These are phyloP conservation scores for Eumaeus atala DNA, from an alignment of 1,140 invertebrate species.

Conservation along the genomic window DNA sequence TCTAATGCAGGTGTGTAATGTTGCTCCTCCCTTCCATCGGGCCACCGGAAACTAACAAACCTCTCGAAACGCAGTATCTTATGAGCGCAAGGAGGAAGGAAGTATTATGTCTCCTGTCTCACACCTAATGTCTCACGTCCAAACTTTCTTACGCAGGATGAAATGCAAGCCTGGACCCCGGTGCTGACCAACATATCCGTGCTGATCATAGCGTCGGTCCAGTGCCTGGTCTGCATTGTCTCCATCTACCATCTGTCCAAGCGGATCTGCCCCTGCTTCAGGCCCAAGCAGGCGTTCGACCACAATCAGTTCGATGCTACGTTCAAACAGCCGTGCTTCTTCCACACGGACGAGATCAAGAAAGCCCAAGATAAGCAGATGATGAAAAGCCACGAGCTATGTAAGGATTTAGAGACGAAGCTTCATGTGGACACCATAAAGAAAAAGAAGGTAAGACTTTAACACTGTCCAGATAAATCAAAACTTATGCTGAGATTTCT, in stretches of 20 bases:
- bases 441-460: conserved; percentile 48
- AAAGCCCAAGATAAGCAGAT: conserved; percentile 39
- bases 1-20: too few species aligned
- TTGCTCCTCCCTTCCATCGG: too few species aligned
- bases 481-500: too few species aligned
- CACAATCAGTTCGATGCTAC: conserved; percentile 69
- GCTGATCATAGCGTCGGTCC: conserved; percentile 70
- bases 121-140: too few species aligned
- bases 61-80: too few species aligned
- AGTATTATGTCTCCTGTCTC: too few species aligned
- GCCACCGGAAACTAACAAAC: too few species aligned
- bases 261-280: conserved; percentile 75
- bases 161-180: conserved; percentile 70
- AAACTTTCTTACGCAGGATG: conserved; percentile 39
- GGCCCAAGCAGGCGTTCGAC: conserved; percentile 62
- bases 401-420: conserved; percentile 59
- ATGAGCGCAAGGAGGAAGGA: too few species aligned
- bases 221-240: conserved; percentile 73
- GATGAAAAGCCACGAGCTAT: conserved; percentile 57
- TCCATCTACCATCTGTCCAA: conserved; percentile 74
- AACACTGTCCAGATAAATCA: too few species aligned
- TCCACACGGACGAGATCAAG: conserved; percentile 55
- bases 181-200: conserved; percentile 75
- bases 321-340: conserved; percentile 57
- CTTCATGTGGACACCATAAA: conserved; percentile 47